Evolutionary conservation across 2,113 vertebrate species (phyloP), one percentile per base, ranked within the genome.

Genomic region (Ptilorrhoa leucosticta): DNA sequence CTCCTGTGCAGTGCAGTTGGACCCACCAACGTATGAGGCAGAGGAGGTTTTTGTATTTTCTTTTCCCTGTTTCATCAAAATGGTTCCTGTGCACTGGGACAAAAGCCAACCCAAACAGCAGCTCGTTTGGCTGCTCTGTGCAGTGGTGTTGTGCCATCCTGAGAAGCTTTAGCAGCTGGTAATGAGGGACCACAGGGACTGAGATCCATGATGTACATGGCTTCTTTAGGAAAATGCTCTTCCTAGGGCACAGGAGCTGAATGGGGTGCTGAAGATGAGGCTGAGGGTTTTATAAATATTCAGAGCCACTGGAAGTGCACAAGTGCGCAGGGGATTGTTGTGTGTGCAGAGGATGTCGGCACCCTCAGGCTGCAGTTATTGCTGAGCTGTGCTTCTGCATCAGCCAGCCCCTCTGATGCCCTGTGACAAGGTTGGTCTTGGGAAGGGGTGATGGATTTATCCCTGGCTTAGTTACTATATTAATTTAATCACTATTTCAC

Each of bases 401-500:
- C 94, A 96, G 90, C 79, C 79, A 86, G 68, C 63, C 75, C 37
- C 58, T 89, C 80, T 90, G 94, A 88, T 69, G 83, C 60, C 56
- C 53, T 90, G 70, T 87, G 80, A 93, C 80, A 95, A 96, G 93
- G 96, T 96, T 92, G 96, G 96, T 96, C 71, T 93, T 79, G 96
- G 90, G 92, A 93, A 93, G 37, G 69, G 80, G 80, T 76, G 76
- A 87, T 79, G 69, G 40, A 72, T 89, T 93, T 94, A 23, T 94
- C 48, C 76, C 76, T 89, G 53, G 19, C 11, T 95, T 95, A 64
- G 80, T 70, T 85, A 69, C 82, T 58, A 60, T 64, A 90, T 64
- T 71, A 63, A 83, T 85, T 93, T 93, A 93, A 90, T 81, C 12
- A 10, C 13, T 87, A 45, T 57, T 69, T 88, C 26, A 75, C 61